phyloP scores from a whole-genome alignment of 2,113 vertebrate species.

The Thamnaconus septentrionalis region DNA sequence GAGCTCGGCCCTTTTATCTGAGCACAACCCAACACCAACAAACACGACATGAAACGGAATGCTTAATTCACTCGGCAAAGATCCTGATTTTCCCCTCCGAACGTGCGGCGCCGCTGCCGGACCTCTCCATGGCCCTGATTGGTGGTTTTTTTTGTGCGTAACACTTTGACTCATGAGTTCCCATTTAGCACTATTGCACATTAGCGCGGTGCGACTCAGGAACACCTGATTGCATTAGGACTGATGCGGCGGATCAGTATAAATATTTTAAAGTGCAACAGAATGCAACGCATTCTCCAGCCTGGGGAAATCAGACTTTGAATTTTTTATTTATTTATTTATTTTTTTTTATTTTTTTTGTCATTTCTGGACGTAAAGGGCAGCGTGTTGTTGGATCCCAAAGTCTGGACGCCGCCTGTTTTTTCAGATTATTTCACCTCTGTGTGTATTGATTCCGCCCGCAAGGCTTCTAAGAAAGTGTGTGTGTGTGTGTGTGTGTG shows the following conservation, averaged over 20 bases:
- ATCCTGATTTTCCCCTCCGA: slow-evolving; percentile 55
- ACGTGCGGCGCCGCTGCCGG: slow-evolving; percentile 25
- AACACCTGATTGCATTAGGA: slow-evolving; percentile 41
- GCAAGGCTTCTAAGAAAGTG: slow-evolving; percentile 74
- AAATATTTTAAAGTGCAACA: slow-evolving; percentile 31
- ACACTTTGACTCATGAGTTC: slow-evolving; percentile 42
- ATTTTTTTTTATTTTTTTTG: not conserved
- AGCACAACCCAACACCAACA: slow-evolving; percentile 63
- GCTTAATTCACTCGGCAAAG: slow-evolving; percentile 52
- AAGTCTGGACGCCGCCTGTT: slow-evolving; percentile 27
- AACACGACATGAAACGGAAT: slow-evolving; percentile 69
- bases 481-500: slow-evolving; percentile 67
- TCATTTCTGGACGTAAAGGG: slow-evolving; percentile 5
- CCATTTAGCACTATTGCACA: slow-evolving; percentile 28
- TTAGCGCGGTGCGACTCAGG: slow-evolving; percentile 45
- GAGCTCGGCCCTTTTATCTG: slow-evolving; percentile 58
- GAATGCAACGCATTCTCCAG: not conserved
- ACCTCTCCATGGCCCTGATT: slow-evolving; percentile 33
- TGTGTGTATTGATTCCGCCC: slow-evolving; percentile 84
- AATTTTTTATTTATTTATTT: not conserved
- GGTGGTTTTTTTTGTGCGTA: slow-evolving; percentile 29
- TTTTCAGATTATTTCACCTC: slow-evolving; percentile 72
- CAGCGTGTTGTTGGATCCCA: slow-evolving; percentile 10
- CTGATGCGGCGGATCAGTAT: slow-evolving; percentile 17
- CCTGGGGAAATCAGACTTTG: too few species aligned